Evolutionary conservation across 2,888 invertebrate genomes (phyloP).

Genomic region (Leptinotarsa juncta): DNA sequence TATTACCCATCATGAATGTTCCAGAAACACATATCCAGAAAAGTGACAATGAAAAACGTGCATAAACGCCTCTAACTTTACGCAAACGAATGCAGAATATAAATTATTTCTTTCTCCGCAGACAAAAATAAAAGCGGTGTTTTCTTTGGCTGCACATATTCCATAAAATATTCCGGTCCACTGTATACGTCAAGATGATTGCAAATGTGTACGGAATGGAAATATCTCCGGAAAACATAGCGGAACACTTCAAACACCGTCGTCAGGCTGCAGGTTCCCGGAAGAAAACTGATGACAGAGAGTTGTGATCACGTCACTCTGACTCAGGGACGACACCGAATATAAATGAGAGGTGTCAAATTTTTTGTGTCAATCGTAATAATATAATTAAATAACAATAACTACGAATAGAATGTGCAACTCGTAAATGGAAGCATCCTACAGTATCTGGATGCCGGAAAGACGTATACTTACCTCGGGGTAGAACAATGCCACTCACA

Average conservation of each 20-base stretch:
- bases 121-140: conserved; percentile 29
- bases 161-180: conserved; percentile 38
- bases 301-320: not conserved
- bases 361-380: no score
- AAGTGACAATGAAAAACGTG: conserved; percentile 21
- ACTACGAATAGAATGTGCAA: no score
- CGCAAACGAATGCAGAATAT: conserved; percentile 34
- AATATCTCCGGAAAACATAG: conserved; percentile 31
- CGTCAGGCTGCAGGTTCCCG: not conserved
- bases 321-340: not conserved
- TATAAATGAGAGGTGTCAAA: not conserved
- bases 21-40: not conserved
- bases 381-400: no score
- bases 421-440: no score
- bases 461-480: no score
- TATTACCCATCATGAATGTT: conserved; percentile 9
- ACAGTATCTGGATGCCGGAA: no score
- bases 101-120: conserved; percentile 29
- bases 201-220: conserved; percentile 42
- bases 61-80: conserved; percentile 19
- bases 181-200: conserved; percentile 36
- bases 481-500: no score
- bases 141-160: conserved; percentile 35
- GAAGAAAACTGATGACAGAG: not conserved
- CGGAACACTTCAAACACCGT: conserved; percentile 13